These are phyloP conservation scores for Parasteatoda tepidariorum DNA, from an alignment of 1,140 invertebrate genomes.

Conservation along the genomic window DNA sequence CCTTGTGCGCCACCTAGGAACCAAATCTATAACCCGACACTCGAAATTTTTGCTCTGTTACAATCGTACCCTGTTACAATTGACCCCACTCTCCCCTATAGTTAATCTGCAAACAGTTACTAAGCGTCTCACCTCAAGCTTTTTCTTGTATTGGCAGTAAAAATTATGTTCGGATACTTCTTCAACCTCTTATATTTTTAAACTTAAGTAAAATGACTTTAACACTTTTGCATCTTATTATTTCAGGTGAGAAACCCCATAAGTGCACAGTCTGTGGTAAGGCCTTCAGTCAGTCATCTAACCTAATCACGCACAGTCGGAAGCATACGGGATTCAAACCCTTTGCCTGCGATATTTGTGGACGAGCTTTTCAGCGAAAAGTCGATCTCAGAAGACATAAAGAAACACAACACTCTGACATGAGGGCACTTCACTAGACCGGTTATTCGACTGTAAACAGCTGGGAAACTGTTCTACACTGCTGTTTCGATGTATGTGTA, in stretches of 20 bases:
- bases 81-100: too few relatives aligned
- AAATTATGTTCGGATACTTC: too few relatives aligned
- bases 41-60: too few relatives aligned
- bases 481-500: background rate
- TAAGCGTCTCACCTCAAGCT: too few relatives aligned
- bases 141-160: too few relatives aligned
- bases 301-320: constrained; percentile 97
- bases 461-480: background rate
- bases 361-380: constrained; percentile 83
- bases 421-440: constrained; percentile 18
- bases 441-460: background rate
- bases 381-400: constrained; percentile 93
- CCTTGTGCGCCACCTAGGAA: too few relatives aligned
- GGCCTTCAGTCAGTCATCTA: constrained; percentile 98
- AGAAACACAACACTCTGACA: constrained; percentile 86
- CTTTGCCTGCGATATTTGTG: constrained; percentile 93
- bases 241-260: constrained; percentile 61
- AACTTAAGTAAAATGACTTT: too few relatives aligned
- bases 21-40: too few relatives aligned
- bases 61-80: too few relatives aligned
- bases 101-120: too few relatives aligned
- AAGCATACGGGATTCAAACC: constrained; percentile 98
- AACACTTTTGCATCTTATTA: background rate
- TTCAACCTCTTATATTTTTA: too few relatives aligned
- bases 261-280: constrained; percentile 73